Evolutionary conservation across 2,888 invertebrate species (phyloP).

Genomic region (Alviniconcha strummeri): DNA sequence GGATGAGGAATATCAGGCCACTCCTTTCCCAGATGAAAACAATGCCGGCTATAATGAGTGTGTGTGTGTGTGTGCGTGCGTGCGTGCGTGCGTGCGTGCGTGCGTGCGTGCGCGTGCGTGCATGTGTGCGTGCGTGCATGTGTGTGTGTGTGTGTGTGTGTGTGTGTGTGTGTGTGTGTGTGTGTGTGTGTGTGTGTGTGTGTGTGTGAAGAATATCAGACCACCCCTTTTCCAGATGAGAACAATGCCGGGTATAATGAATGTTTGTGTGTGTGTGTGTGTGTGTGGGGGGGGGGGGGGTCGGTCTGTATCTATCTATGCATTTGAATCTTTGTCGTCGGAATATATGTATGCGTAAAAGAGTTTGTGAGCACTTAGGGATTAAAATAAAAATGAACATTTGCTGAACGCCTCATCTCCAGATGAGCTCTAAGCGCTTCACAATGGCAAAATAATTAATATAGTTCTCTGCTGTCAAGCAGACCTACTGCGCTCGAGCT

Average conservation of each 20-base stretch:
- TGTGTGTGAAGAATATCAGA: neutral
- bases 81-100: neutral
- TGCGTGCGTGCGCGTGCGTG: neutral
- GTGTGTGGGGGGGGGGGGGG: neutral
- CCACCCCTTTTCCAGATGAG: neutral
- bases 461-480: too few relatives aligned
- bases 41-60: neutral
- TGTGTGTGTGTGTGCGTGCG: slow-evolving; percentile 3
- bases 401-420: too few relatives aligned
- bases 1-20: neutral
- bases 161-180: neutral
- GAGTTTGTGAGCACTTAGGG: too few relatives aligned
- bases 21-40: neutral
- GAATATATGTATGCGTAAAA: too few relatives aligned
- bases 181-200: slow-evolving; percentile 4
- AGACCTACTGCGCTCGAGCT: too few relatives aligned
- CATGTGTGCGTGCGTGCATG: neutral
- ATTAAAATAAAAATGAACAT: too few relatives aligned
- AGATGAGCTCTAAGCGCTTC: too few relatives aligned
- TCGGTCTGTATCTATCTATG: neutral
- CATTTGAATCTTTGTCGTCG: too few relatives aligned
- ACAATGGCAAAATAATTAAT: too few relatives aligned
- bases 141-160: neutral
- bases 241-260: too few relatives aligned
- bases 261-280: neutral